These are phyloP conservation scores for Semaprochilodus insignis DNA, from an alignment of 2,797 vertebrate genomes.

Conservation along the genomic window DNA sequence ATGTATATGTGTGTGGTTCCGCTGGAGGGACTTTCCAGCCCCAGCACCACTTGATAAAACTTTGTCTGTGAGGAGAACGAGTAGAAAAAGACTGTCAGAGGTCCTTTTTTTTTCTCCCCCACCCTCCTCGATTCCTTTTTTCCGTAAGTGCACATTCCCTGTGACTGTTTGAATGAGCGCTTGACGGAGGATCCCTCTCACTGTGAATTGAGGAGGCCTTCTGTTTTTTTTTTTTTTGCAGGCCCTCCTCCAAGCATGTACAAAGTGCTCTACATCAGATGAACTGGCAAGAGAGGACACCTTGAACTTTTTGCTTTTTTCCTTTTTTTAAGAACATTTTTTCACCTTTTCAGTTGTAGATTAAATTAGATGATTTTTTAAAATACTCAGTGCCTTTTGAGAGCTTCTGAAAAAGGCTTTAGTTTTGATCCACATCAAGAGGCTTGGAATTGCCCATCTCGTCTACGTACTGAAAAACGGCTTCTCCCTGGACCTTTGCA, in stretches of 20 bases:
- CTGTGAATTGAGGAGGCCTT: conserved; percentile 45
- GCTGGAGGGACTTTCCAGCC: conserved; percentile 72
- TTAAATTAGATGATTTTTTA: conserved; percentile 50
- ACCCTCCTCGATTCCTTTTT: conserved; percentile 57
- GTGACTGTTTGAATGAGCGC: conserved; percentile 72
- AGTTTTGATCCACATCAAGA: conserved; percentile 46
- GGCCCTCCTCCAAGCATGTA: conserved; percentile 65
- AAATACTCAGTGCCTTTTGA: conserved; percentile 20
- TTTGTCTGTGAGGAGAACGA: conserved; percentile 75
- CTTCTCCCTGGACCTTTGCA: conserved; percentile 30
- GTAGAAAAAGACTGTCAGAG: conserved; percentile 72
- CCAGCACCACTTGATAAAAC: conserved; percentile 79
- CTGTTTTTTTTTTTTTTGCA: conserved; percentile 45
- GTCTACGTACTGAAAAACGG: conserved; percentile 19
- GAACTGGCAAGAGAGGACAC: conserved; percentile 76
- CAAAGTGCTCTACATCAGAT: conserved; percentile 67
- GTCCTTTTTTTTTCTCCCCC: conserved; percentile 64
- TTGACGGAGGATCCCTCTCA: conserved; percentile 63
- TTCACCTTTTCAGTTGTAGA: conserved; percentile 64
- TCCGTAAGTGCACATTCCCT: conserved; percentile 71
- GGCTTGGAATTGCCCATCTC: conserved; percentile 9
- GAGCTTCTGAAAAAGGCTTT: conserved; percentile 48
- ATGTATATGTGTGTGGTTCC: conserved; percentile 76
- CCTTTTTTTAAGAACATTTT: conserved; percentile 66
- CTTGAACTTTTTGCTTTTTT: conserved; percentile 78